These are phyloP conservation scores for Drosophila albomicans DNA, from an alignment of 1,140 invertebrate species.

Conservation along the genomic window DNA sequence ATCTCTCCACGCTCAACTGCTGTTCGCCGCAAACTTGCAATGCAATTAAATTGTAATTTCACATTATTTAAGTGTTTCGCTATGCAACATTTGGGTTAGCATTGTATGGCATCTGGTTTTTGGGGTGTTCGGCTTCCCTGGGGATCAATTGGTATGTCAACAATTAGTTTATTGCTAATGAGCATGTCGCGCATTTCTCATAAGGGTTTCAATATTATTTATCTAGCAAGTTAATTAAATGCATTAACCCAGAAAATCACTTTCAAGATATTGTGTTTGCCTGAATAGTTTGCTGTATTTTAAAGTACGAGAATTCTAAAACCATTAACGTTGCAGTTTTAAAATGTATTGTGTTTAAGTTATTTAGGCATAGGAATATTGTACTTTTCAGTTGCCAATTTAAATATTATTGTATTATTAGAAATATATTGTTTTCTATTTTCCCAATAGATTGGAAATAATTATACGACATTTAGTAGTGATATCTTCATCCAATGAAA, in stretches of 20 bases:
- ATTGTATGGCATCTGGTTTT: conserved; percentile 38
- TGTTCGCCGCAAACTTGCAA: conserved; percentile 65
- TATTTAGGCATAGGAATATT: too few relatives aligned
- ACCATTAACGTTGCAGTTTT: too few relatives aligned
- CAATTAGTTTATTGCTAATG: conserved; percentile 57
- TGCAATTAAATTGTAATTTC: conserved; percentile 76
- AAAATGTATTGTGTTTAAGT: too few relatives aligned
- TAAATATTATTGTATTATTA: too few relatives aligned
- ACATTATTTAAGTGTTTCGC: conserved; percentile 75
- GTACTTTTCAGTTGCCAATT: too few relatives aligned
- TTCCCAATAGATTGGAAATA: not conserved
- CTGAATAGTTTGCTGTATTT: not conserved
- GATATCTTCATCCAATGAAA: too few relatives aligned
- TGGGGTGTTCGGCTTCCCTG: conserved; percentile 8
- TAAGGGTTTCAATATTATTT: conserved; percentile 23
- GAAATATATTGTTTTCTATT: too few relatives aligned
- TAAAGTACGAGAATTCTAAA: not conserved
- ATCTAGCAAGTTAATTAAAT: conserved; percentile 12
- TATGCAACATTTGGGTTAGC: conserved; percentile 56
- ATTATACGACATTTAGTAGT: not conserved
- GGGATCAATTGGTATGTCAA: conserved; percentile 62
- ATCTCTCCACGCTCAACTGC: conserved; percentile 11
- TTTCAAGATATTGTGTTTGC: not conserved
- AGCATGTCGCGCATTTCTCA: conserved; percentile 28
- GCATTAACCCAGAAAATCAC: not conserved